A percentile compares a stretch with the other conserved stretches of the same genome.
Evolutionary conservation across 1,140 invertebrate genomes (phyloP).

Genomic region (Drosophila mojavensis): DNA sequence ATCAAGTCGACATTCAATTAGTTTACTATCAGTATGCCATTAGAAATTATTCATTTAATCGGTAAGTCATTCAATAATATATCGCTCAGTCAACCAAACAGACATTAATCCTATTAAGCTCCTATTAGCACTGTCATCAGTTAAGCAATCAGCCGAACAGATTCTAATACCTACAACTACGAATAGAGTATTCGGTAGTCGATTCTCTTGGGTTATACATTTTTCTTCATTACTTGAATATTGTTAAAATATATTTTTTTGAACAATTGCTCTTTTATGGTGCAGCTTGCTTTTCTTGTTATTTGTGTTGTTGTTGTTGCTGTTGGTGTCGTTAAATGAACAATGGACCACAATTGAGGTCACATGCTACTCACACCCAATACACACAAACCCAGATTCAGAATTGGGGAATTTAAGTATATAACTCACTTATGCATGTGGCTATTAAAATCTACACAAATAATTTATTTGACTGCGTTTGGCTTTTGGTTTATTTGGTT

Average conservation of each 20-base stretch:
- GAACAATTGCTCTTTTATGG: conserved; percentile 39
- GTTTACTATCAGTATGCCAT: too few relatives aligned
- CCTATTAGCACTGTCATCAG: too few relatives aligned
- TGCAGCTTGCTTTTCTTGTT: conserved; percentile 9
- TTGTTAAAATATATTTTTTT: conserved; percentile 42
- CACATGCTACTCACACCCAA: conserved; percentile 38
- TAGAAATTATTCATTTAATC: too few relatives aligned
- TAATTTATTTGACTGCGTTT: background rate
- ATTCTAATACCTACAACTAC: background rate
- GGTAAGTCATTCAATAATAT: too few relatives aligned
- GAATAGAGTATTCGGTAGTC: background rate
- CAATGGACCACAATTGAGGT: conserved; percentile 76
- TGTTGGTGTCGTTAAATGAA: conserved; percentile 69
- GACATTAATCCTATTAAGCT: too few relatives aligned
- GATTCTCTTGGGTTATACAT: background rate
- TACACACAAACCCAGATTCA: background rate
- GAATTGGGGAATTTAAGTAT: conserved; percentile 47
- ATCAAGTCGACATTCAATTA: too few relatives aligned
- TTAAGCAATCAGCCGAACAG: too few relatives aligned
- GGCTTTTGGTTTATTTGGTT: conserved; percentile 33
- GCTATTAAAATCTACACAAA: conserved; percentile 34
- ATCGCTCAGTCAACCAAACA: too few relatives aligned
- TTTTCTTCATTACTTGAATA: conserved; percentile 9
- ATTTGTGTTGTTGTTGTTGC: conserved; percentile 47
- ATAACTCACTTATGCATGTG: conserved; percentile 34